A percentile compares a stretch with the other conserved stretches of the same genome.
These are phyloP conservation scores for Sturmia bella DNA, from an alignment of 2,888 invertebrate species.

Conservation along the genomic window DNA sequence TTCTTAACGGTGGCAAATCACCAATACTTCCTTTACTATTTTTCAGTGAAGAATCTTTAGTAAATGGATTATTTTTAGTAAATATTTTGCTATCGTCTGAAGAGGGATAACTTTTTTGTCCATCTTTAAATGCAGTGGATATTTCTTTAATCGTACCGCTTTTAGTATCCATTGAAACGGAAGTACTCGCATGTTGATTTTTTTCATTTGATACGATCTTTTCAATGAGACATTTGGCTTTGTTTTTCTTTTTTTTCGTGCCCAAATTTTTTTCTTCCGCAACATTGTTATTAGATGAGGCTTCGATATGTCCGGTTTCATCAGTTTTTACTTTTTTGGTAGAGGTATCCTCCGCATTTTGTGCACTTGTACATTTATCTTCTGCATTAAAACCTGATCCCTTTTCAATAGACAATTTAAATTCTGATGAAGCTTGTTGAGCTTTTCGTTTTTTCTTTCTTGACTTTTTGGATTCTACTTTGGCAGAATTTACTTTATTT, in stretches of 20 bases:
- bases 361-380: background rate
- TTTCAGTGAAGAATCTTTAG: background rate
- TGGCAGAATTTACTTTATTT: background rate
- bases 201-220: constrained; percentile 6
- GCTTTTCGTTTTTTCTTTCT: constrained; percentile 67
- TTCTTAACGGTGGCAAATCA: constrained; percentile 69
- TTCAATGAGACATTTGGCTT: background rate
- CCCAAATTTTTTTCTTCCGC: background rate
- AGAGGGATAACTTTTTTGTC: background rate
- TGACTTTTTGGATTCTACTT: constrained; percentile 59
- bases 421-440: constrained; percentile 3
- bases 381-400: background rate
- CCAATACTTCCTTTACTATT: background rate
- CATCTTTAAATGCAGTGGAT: background rate
- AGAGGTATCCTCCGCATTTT: background rate
- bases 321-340: constrained; percentile 41
- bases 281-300: background rate
- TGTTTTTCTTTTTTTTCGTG: constrained; percentile 51
- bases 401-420: background rate
- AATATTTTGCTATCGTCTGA: background rate
- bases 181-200: background rate
- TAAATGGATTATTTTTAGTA: constrained; percentile 57
- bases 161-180: too few relatives aligned
- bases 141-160: background rate
- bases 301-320: background rate